A percentile compares a stretch with the other conserved stretches of the same genome.
phyloP scores from a whole-genome alignment of 2,888 invertebrate genomes.

The Caenorhabditis sulstoni region DNA sequence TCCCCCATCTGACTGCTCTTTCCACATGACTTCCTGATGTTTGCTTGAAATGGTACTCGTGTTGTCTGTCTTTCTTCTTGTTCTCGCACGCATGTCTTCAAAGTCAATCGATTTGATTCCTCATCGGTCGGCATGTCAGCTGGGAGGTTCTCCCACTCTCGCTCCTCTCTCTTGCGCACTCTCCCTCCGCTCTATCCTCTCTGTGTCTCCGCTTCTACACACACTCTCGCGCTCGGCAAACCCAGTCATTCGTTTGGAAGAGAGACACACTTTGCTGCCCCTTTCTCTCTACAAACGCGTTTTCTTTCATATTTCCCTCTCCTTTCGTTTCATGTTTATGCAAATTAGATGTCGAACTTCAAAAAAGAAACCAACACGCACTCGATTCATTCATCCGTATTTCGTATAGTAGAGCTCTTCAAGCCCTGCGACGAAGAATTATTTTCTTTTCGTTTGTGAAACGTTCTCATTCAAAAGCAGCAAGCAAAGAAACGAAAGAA shows the following conservation, averaged over 20 bases:
- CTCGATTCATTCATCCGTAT: background rate
- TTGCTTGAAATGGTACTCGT: no score
- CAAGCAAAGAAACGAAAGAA: constrained; percentile 4
- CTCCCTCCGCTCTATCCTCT: background rate
- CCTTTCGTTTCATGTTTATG: constrained; percentile 17
- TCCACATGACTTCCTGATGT: no score
- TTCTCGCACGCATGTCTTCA: constrained; percentile 13
- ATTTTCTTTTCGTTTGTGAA: background rate
- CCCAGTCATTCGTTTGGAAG: constrained; percentile 51
- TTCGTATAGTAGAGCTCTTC: background rate
- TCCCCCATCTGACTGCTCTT: background rate
- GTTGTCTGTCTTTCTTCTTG: background rate
- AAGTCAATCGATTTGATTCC: constrained; percentile 50
- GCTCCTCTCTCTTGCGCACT: background rate
- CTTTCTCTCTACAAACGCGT: constrained; percentile 38
- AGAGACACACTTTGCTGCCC: constrained; percentile 11
- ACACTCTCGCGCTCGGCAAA: constrained; percentile 11
- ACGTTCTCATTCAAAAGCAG: background rate
- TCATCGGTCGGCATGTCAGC: constrained; percentile 52
- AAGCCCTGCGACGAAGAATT: no score
- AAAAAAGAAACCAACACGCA: background rate
- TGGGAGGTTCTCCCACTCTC: constrained; percentile 15
- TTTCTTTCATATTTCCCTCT: constrained; percentile 41
- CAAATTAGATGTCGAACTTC: constrained; percentile 18
- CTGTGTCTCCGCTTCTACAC: background rate